Conservation (phyloP, 2,113 vertebrate species). For the Leptobrachium leishanense region DNA sequence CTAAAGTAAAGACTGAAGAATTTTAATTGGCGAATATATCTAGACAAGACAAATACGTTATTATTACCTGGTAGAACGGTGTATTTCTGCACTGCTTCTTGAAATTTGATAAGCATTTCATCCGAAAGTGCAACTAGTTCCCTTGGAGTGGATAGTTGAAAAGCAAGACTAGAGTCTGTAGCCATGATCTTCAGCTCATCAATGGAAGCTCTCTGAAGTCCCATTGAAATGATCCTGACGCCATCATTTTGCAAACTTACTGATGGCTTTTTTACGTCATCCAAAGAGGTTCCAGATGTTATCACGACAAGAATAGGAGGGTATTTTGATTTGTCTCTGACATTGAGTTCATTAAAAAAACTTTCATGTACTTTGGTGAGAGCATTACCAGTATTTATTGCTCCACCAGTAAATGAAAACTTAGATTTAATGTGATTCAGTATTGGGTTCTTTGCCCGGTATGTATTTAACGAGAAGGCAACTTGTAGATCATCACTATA, state of each 20-base stretch:
- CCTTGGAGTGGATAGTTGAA: constrained; percentile 36
- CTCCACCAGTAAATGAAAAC: constrained; percentile 49
- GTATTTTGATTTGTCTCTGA: constrained; percentile 56
- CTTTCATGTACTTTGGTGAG: constrained; percentile 50
- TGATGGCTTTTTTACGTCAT: constrained; percentile 53
- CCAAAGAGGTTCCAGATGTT: constrained; percentile 56
- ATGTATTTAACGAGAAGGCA: constrained; percentile 57
- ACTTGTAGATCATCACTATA: constrained; percentile 51
- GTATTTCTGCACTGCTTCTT: constrained; percentile 9
- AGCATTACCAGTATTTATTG: constrained; percentile 53
- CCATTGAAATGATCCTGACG: constrained; percentile 59
- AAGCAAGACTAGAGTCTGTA: constrained; percentile 44
- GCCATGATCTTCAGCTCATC: constrained; percentile 57
- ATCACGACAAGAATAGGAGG: constrained; percentile 61
- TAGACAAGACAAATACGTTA: background rate
- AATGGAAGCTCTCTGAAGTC: constrained; percentile 49
- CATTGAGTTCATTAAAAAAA: constrained; percentile 49
- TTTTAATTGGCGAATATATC: background rate
- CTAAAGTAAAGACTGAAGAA: too few species aligned
- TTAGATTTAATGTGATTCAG: constrained; percentile 60
- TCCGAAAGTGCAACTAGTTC: constrained; percentile 53
- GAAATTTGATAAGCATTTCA: constrained; percentile 55
- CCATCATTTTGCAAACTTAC: constrained; percentile 51
- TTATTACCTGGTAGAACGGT: constrained; percentile 30
- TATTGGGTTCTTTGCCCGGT: constrained; percentile 55